A percentile compares a stretch with the other conserved stretches of the same genome.
Evolutionary conservation across 2,113 vertebrate genomes (phyloP).

Genomic region (Scortum barcoo): DNA sequence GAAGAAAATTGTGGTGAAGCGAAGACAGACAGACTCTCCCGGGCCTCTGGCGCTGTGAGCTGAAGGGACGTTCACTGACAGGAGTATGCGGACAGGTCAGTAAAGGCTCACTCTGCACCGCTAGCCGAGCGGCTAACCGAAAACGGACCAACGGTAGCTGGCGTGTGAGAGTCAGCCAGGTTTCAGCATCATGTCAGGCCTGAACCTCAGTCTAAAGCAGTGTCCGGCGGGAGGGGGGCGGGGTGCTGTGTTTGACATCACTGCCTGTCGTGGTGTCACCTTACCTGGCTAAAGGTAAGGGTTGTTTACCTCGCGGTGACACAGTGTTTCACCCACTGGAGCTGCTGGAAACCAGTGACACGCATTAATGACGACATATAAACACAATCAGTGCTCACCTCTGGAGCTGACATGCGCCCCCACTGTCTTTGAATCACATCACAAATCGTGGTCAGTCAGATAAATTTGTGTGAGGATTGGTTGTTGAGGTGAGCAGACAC

Average conservation of each 20-base stretch:
- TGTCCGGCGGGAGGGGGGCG: background rate
- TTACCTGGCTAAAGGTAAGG: background rate
- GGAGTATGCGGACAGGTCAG: background rate
- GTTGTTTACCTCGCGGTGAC: background rate
- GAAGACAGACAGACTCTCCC: too few species aligned
- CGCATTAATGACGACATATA: constrained; percentile 6
- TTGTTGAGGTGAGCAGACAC: background rate
- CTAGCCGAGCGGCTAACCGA: constrained; percentile 50
- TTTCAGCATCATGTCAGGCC: background rate
- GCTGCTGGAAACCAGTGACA: background rate
- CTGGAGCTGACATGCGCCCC: background rate
- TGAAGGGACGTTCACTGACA: background rate
- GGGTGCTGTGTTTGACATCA: background rate
- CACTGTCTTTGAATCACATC: fast-evolving
- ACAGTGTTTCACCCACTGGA: background rate
- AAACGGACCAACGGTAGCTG: background rate
- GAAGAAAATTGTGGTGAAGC: background rate
- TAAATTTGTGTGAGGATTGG: background rate
- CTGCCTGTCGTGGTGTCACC: too few species aligned
- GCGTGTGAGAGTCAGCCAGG: background rate
- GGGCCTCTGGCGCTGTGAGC: background rate
- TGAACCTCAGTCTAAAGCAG: background rate
- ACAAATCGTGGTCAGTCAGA: too few species aligned
- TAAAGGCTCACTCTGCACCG: background rate
- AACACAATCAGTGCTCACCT: background rate